Evolutionary conservation across 2,888 invertebrate genomes (phyloP).

Genomic region (Drosophila austrosaltans): DNA sequence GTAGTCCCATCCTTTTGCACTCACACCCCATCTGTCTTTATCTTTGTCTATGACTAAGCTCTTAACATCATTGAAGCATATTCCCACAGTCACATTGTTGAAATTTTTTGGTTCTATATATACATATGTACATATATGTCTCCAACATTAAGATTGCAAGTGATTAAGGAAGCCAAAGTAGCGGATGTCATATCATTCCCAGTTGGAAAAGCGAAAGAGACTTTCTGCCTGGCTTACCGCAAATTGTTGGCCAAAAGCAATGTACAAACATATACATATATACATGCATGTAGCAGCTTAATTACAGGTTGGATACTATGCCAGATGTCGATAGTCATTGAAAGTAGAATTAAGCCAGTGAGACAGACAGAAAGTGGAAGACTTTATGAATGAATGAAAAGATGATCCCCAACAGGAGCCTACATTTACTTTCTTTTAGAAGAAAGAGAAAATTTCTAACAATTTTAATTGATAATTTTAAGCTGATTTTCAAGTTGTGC

Average conservation of each 20-base stretch:
- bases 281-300: constrained; percentile 22
- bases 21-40: neutral
- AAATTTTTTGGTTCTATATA: neutral
- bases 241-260: constrained; percentile 4
- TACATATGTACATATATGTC: neutral
- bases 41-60: neutral
- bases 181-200: constrained; percentile 1
- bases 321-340: constrained; percentile 3
- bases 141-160: constrained; percentile 1
- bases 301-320: constrained; percentile 39
- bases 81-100: neutral
- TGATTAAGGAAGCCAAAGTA: constrained; percentile 1
- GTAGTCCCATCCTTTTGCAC: neutral
- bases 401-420: neutral
- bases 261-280: too few relatives aligned
- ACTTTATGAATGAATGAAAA: neutral
- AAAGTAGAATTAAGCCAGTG: neutral
- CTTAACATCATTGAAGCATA: neutral
- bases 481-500: too few relatives aligned
- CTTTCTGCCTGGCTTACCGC: constrained; percentile 3
- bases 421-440: too few relatives aligned
- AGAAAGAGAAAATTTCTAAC: too few relatives aligned
- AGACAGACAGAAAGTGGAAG: too few relatives aligned
- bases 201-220: neutral
- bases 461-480: too few relatives aligned